Conservation (phyloP, 2,113 vertebrate species). For the Sakesphorus luctuosus region DNA sequence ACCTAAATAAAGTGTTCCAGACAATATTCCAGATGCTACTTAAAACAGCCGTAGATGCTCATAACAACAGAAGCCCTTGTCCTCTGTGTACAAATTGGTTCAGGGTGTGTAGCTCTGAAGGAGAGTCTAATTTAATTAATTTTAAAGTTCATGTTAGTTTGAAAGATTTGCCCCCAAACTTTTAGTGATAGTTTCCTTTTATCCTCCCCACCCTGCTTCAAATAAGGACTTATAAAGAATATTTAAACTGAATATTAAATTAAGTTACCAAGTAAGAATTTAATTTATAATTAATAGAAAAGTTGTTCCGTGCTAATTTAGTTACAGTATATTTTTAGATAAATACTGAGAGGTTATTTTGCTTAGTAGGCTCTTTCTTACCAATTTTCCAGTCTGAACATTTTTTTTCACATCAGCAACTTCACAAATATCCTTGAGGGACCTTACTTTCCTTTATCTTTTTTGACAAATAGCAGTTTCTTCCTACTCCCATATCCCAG, state of each 20-base stretch:
- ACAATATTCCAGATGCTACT: background rate
- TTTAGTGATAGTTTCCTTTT: background rate
- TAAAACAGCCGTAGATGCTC: background rate
- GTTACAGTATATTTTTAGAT: background rate
- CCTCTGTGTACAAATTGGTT: background rate
- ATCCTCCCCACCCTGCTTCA: background rate
- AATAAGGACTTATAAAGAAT: background rate
- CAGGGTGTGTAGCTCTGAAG: background rate
- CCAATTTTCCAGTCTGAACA: background rate
- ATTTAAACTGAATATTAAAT: background rate
- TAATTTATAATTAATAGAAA: background rate
- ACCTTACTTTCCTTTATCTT: background rate
- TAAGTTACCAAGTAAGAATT: background rate
- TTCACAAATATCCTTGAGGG: background rate
- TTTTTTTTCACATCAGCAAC: background rate
- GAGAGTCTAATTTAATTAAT: background rate
- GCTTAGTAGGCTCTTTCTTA: background rate
- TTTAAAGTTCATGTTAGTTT: background rate
- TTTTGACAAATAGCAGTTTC: background rate
- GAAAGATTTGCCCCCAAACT: background rate
- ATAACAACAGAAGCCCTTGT: background rate
- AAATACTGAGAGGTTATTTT: background rate
- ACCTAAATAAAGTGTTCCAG: background rate
- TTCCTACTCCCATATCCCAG: background rate
- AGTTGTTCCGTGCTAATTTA: background rate